A percentile compares a stretch with the other conserved stretches of the same genome.
Conservation (phyloP, 2,888 invertebrate species). For the Lottia gigantea region DNA sequence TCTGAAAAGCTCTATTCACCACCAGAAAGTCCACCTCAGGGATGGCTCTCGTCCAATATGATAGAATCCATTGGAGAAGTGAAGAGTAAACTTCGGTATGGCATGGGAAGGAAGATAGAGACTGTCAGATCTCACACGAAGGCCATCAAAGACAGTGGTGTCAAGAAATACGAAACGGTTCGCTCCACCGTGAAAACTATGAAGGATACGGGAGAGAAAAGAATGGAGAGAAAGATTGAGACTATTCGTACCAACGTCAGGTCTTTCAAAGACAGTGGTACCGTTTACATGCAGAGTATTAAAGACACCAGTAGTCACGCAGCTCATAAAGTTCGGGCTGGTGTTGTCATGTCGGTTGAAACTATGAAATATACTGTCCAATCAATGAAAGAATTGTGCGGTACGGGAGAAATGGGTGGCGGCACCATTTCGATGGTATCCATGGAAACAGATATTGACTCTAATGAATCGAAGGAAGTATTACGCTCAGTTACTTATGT, state of each 20-base stretch:
- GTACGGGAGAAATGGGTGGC: conserved; percentile 61
- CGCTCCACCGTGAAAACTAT: background rate
- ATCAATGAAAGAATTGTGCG: conserved; percentile 64
- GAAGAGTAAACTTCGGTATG: conserved; percentile 45
- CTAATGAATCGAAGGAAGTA: conserved; percentile 45
- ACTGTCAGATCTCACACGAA: conserved; percentile 51
- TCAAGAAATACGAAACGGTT: background rate
- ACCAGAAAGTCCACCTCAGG: conserved; percentile 29
- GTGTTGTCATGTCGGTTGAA: conserved; percentile 58
- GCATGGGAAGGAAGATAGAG: conserved; percentile 55
- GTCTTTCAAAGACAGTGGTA: conserved; percentile 43
- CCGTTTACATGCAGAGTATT: conserved; percentile 55
- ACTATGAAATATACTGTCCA: conserved; percentile 61
- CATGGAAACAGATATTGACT: conserved; percentile 59
- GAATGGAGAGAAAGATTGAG: conserved; percentile 47
- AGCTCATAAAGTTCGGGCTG: conserved; percentile 53
- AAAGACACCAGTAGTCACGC: conserved; percentile 54
- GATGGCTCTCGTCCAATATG: conserved; percentile 42
- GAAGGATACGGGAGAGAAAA: conserved; percentile 17
- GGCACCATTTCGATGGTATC: conserved; percentile 64
- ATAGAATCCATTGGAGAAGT: conserved; percentile 59
- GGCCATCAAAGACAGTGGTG: conserved; percentile 41
- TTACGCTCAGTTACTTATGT: conserved; percentile 53
- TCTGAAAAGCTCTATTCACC: conserved; percentile 47
- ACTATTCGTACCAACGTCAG: conserved; percentile 51